These are phyloP conservation scores for Ennomos fuscantarius DNA, from an alignment of 2,888 invertebrate genomes.

Conservation along the genomic window DNA sequence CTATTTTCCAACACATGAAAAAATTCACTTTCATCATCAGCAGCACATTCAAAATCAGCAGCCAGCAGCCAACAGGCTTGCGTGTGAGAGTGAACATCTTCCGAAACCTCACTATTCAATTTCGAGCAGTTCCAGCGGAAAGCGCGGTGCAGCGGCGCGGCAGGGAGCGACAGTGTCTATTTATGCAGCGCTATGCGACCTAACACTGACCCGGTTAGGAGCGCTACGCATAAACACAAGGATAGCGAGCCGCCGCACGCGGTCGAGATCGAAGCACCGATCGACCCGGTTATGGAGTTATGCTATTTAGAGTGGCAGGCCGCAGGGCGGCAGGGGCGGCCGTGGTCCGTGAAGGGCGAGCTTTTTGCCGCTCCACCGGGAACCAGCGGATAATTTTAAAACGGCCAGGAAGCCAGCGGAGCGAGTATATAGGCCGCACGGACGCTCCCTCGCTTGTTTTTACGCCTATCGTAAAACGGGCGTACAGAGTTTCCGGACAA, in stretches of 20 bases:
- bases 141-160: slow-evolving; percentile 47
- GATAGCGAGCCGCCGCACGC: slow-evolving; percentile 54
- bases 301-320: slow-evolving; percentile 61
- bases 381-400: slow-evolving; percentile 77
- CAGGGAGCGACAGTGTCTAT: slow-evolving; percentile 65
- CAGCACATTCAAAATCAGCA: no score
- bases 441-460: slow-evolving; percentile 65
- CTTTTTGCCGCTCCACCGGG: slow-evolving; percentile 73
- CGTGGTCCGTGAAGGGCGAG: slow-evolving; percentile 78
- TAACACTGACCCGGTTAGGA: slow-evolving; percentile 83
- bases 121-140: slow-evolving; percentile 55
- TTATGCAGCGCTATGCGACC: slow-evolving; percentile 81
- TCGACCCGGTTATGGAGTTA: slow-evolving; percentile 58
- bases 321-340: slow-evolving; percentile 65
- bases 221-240: slow-evolving; percentile 75
- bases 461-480: slow-evolving; percentile 72
- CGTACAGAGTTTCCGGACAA: slow-evolving; percentile 72
- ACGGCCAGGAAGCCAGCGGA: slow-evolving; percentile 77
- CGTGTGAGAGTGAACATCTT: slow-evolving; percentile 68
- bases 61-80: slow-evolving; percentile 39
- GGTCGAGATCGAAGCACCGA: slow-evolving; percentile 40
- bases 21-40: no score
- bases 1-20: slow-evolving; percentile 41
- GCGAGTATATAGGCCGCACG: slow-evolving; percentile 79
- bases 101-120: slow-evolving; percentile 62